A percentile compares a stretch with the other conserved stretches of the same genome.
Conservation (phyloP, 2,888 invertebrate species). For the Epinotia bilunana region DNA sequence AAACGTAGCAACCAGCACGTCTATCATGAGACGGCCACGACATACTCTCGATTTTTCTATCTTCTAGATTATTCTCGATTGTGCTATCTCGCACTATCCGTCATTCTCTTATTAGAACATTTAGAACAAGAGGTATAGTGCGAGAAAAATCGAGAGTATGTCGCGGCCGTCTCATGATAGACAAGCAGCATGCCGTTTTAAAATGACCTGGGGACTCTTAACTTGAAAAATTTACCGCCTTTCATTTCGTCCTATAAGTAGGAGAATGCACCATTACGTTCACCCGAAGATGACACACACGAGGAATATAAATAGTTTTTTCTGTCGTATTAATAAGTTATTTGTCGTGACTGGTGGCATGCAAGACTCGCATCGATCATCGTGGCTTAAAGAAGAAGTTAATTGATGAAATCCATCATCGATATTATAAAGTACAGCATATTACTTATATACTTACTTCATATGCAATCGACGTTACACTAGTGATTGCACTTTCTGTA, state of each 20-base stretch:
- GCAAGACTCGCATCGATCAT: conserved; percentile 38
- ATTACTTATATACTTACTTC: background rate
- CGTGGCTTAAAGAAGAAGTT: conserved; percentile 17
- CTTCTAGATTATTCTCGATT: too few species aligned
- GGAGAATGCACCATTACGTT: conserved; percentile 21
- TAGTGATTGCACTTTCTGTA: background rate
- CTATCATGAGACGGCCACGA: too few species aligned
- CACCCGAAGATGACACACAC: conserved; percentile 15
- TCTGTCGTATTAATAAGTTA: conserved; percentile 16
- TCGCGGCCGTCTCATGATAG: too few species aligned
- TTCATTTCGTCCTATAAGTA: conserved; percentile 14
- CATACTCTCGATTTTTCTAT: too few species aligned
- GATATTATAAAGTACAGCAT: background rate
- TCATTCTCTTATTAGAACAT: too few species aligned
- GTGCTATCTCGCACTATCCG: too few species aligned
- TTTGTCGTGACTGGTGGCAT: conserved; percentile 27
- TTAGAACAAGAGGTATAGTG: too few species aligned
- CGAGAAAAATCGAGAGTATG: too few species aligned
- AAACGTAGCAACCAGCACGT: too few species aligned
- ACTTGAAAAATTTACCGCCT: background rate
- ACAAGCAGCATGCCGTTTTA: too few species aligned
- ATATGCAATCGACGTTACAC: background rate
- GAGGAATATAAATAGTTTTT: conserved; percentile 17
- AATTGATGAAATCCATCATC: conserved; percentile 27
- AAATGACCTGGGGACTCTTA: background rate